Evolutionary conservation across 2,797 vertebrate species (phyloP), one percentile per base, ranked within the genome.

Genomic region (Yasuhikotakia modesta): DNA sequence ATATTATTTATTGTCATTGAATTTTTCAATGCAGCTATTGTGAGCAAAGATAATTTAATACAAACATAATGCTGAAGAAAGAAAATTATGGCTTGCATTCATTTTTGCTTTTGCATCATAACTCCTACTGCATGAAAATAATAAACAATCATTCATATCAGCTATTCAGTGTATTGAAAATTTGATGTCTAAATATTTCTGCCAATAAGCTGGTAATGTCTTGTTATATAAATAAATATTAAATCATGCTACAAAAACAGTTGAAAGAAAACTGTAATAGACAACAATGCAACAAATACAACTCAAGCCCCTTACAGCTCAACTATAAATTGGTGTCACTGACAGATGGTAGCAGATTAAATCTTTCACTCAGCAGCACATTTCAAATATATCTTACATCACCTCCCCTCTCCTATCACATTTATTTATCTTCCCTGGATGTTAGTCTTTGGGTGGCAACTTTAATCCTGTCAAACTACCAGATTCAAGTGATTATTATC

Each of bases 201-300:
- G 50, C 27, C 32, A 27, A 10, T 57, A 65, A 45, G 50, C 39
- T 32, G 55, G 22, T 5, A 21, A 45, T 10, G 12, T 73, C 3
- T 57, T 39, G 35, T 10, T 46, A 24, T 17, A 24, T 60, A 68
- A 69, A 81, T 76, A 81, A 81, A 83, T 73, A 83, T 53, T 61
- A 80, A 22, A 16, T n/a, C 48, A 32, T 43, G 32, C 32, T 35
- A 35, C 32, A 39, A 8, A 39, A 39, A 39, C 35, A 35, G 55
- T 45, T 81, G 53, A 27, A 55, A 35, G n/a, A 35, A 35, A 5
- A 35, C 32, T 1, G 4, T 35, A 58, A 75, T 27, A 64, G 17
- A 61, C 2, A 61, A 16, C 14, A 24, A 61, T 68, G 63, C 43
- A 76, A 50, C 22, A 45, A 53, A 69, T 55, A 80, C 64, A 32